These are phyloP conservation scores for Fragum fragum DNA, from an alignment of 2,888 invertebrate genomes.

Conservation along the genomic window DNA sequence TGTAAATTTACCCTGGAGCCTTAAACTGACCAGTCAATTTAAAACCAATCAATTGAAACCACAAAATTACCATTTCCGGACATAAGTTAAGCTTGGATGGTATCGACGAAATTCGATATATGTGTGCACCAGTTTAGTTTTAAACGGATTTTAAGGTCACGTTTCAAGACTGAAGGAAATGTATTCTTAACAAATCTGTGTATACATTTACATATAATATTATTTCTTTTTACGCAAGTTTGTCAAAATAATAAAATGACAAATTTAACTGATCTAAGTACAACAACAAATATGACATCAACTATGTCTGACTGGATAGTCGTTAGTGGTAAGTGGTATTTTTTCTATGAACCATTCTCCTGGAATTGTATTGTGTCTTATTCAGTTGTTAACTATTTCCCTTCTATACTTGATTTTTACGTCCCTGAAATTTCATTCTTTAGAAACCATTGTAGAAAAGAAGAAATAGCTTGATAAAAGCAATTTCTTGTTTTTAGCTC, in stretches of 20 bases:
- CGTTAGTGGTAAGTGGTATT: background rate
- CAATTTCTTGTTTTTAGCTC: no score
- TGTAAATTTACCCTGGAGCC: slow-evolving; percentile 30
- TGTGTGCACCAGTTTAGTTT: background rate
- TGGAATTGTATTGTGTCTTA: no score
- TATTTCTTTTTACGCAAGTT: background rate
- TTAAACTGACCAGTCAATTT: slow-evolving; percentile 43
- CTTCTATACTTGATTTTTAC: no score
- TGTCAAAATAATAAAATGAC: background rate
- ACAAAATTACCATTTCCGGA: background rate
- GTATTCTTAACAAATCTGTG: no score
- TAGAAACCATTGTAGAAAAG: no score
- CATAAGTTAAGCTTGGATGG: background rate
- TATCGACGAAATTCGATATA: background rate
- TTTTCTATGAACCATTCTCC: no score
- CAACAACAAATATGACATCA: background rate
- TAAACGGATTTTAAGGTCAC: no score
- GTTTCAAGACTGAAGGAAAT: no score
- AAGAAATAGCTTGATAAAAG: no score
- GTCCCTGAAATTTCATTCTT: no score
- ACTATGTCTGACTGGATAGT: background rate
- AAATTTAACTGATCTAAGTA: background rate
- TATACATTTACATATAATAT: no score
- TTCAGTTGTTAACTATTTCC: no score
- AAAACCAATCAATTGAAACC: background rate